Percentiles rank a stretch among this genome's conserved stretches.
phyloP scores from a whole-genome alignment of 2,797 vertebrate genomes.

The Eulemur mongoz region DNA sequence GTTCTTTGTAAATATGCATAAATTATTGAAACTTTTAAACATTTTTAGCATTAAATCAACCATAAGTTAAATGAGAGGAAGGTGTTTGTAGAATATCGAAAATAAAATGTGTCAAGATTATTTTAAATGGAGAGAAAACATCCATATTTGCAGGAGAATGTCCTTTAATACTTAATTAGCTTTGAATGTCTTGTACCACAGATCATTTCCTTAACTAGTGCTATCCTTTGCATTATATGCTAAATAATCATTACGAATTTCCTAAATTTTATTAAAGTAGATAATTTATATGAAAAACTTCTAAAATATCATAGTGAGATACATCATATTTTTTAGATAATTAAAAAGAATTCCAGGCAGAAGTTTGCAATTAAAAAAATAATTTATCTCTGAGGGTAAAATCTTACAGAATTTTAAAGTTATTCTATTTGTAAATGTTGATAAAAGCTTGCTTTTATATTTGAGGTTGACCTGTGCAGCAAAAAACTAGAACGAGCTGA shows the following conservation, averaged over 20 bases:
- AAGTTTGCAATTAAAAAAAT: background rate
- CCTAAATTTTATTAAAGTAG: background rate
- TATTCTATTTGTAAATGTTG: background rate
- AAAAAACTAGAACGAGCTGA: conserved; percentile 92
- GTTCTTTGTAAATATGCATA: conserved; percentile 18
- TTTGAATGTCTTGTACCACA: background rate
- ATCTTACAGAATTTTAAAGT: background rate
- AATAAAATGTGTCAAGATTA: background rate
- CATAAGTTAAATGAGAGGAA: background rate
- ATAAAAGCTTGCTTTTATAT: conserved; percentile 23
- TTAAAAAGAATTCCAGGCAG: background rate
- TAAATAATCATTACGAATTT: conserved; percentile 6
- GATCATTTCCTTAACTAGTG: background rate
- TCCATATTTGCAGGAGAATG: background rate
- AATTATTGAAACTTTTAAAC: conserved; percentile 44
- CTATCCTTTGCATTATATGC: background rate
- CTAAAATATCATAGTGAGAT: background rate
- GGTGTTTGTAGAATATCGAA: background rate
- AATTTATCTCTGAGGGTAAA: conserved; percentile 5
- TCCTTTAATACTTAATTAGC: background rate
- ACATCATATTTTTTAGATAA: background rate
- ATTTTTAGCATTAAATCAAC: conserved; percentile 35
- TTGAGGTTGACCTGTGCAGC: conserved; percentile 91
- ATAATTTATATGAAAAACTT: conserved; percentile 45
- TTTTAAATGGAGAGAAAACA: background rate